Conservation (phyloP, 1,140 invertebrate genomes). For the Phocides pigmalion region DNA sequence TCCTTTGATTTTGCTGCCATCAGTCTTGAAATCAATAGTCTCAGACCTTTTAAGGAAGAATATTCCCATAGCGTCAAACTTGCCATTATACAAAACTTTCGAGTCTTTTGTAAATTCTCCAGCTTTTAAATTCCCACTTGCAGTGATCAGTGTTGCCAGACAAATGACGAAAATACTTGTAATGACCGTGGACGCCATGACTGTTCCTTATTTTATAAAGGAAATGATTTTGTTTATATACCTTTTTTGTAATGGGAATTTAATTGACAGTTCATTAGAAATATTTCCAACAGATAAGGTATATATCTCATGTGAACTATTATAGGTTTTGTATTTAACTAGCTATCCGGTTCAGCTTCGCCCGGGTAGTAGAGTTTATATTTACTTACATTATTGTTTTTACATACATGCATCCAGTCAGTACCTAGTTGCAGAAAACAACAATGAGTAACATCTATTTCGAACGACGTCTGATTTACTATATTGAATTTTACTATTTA, state of each 20-base stretch:
- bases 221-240: slow-evolving; percentile 10
- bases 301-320: no score
- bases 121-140: slow-evolving; percentile 19
- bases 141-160: slow-evolving; percentile 9
- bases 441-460: no score
- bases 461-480: no score
- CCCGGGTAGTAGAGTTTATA: no score
- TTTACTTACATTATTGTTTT: no score
- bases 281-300: slow-evolving; percentile 14
- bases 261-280: slow-evolving; percentile 12
- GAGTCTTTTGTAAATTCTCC: slow-evolving; percentile 12
- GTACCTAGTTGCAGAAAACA: no score
- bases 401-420: no score
- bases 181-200: slow-evolving; percentile 17
- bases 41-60: slow-evolving; percentile 23
- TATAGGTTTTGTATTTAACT: no score
- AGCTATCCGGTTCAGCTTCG: no score
- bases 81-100: slow-evolving; percentile 12
- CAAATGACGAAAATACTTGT: neutral
- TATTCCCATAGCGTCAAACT: slow-evolving; percentile 20
- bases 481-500: no score
- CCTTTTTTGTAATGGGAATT: slow-evolving; percentile 10
- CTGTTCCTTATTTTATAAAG: neutral
- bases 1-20: slow-evolving; percentile 29
- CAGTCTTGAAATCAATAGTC: slow-evolving; percentile 22